These are phyloP conservation scores for Anolis carolinensis DNA, from an alignment of 2,113 vertebrate species.

Conservation along the genomic window DNA sequence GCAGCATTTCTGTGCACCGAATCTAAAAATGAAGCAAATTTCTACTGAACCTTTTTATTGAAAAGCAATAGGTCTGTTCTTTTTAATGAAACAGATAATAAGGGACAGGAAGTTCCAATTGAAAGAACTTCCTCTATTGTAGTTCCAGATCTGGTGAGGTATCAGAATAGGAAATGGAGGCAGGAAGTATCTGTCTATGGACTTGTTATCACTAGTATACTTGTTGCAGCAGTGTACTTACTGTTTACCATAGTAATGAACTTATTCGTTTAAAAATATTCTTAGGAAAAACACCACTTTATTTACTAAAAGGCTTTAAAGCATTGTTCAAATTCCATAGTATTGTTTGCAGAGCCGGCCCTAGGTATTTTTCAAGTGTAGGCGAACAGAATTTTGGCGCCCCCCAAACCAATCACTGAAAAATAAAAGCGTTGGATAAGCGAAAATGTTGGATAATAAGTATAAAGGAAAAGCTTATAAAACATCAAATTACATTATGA, in stretches of 20 bases:
- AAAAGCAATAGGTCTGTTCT: slow-evolving; percentile 36
- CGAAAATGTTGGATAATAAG: too few species aligned
- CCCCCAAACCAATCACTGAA: too few species aligned
- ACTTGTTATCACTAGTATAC: slow-evolving; percentile 80
- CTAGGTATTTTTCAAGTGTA: too few species aligned
- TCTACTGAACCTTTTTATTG: slow-evolving; percentile 24
- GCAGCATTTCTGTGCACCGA: background rate
- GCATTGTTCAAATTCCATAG: background rate
- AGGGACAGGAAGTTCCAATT: slow-evolving; percentile 78
- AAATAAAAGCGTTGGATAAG: too few species aligned
- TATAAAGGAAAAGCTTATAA: too few species aligned
- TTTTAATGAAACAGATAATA: slow-evolving; percentile 35
- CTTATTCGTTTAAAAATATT: slow-evolving; percentile 76
- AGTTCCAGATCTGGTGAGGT: slow-evolving; percentile 72
- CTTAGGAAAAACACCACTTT: slow-evolving; percentile 18
- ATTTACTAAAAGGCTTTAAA: slow-evolving; percentile 40
- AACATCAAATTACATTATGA: too few species aligned
- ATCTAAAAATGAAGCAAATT: slow-evolving; percentile 29
- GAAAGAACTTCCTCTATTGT: slow-evolving; percentile 78
- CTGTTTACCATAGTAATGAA: slow-evolving; percentile 79
- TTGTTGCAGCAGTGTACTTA: slow-evolving; percentile 77
- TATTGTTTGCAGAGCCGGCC: too few species aligned
- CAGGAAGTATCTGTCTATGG: slow-evolving; percentile 86
- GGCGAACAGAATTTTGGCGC: too few species aligned
- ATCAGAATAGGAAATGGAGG: slow-evolving; percentile 76